These are phyloP conservation scores for Zoanthus sansibaricus DNA, from an alignment of 92 coral and sea anemone genomes.

Conservation along the genomic window DNA sequence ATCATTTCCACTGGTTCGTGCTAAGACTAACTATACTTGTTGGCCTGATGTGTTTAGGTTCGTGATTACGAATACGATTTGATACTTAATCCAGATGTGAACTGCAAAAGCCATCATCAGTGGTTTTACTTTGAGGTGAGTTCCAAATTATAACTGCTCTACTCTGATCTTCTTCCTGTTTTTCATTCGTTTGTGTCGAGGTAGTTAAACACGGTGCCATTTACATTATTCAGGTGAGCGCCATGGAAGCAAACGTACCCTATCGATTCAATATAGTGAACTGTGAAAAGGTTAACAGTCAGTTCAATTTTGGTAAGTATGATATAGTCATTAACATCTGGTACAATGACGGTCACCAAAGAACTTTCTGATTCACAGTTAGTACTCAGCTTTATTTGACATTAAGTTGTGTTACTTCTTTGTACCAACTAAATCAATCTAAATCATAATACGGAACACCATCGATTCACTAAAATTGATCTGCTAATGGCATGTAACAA, in stretches of 20 bases:
- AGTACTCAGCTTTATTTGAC: too few relatives aligned
- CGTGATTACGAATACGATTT: conserved; percentile 82
- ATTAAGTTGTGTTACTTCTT: too few relatives aligned
- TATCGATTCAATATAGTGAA: conserved; percentile 96
- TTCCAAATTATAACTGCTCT: neutral
- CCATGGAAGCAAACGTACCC: conserved; percentile 94
- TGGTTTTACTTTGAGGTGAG: conserved; percentile 98
- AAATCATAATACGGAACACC: too few relatives aligned
- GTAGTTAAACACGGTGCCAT: neutral
- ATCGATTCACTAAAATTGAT: too few relatives aligned
- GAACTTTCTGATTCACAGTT: too few relatives aligned
- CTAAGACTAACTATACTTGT: neutral
- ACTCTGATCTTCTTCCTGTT: too few relatives aligned
- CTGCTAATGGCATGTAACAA: too few relatives aligned
- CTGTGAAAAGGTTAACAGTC: conserved; percentile 96
- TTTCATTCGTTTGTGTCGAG: too few relatives aligned
- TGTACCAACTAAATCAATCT: too few relatives aligned
- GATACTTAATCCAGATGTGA: conserved; percentile 91
- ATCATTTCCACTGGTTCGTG: neutral
- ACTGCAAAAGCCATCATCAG: conserved; percentile 93
- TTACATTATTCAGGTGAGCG: conserved; percentile 72
- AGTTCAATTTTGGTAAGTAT: conserved; percentile 93
- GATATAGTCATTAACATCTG: neutral
- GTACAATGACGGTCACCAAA: too few relatives aligned
- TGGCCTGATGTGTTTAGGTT: neutral